phyloP scores from a whole-genome alignment of 1,140 invertebrate genomes.

The Anoplolepis gracilipes region DNA sequence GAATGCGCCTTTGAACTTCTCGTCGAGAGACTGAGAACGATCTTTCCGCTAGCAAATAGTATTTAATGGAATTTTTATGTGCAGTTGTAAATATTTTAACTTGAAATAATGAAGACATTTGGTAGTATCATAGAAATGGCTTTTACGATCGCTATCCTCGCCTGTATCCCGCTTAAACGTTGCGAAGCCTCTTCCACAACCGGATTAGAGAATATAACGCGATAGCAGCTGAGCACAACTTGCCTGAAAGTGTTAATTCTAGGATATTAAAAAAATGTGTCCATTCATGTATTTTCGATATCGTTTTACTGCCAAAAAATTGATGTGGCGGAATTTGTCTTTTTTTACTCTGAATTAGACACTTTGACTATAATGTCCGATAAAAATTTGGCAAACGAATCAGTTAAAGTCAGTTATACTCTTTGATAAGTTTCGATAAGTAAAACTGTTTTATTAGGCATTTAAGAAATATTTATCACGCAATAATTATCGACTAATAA shows the following conservation, averaged over 20 bases:
- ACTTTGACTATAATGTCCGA: neutral
- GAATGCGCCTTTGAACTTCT: neutral
- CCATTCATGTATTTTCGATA: conserved; percentile 15
- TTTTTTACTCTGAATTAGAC: neutral
- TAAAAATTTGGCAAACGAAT: neutral
- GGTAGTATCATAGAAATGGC: conserved; percentile 44
- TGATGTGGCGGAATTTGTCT: neutral
- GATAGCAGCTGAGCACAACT: neutral
- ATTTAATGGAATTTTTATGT: conserved; percentile 62
- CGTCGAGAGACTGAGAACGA: neutral
- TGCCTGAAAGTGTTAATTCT: conserved; percentile 9
- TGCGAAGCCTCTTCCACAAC: conserved; percentile 30
- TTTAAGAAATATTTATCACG: neutral
- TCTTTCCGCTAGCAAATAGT: conserved; percentile 31
- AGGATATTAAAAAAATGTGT: conserved; percentile 27
- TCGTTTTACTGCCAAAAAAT: neutral
- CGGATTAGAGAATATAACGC: conserved; percentile 37
- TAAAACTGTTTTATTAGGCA: neutral
- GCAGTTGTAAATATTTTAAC: conserved; percentile 59
- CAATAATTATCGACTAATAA: neutral
- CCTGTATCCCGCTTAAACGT: neutral
- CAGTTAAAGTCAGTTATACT: neutral
- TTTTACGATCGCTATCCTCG: conserved; percentile 54
- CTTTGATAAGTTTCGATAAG: neutral
- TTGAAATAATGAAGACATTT: conserved; percentile 62